Base-by-base conservation (phyloP, 2,888 invertebrate species). In the Dicranocentrus wangi region DNA sequence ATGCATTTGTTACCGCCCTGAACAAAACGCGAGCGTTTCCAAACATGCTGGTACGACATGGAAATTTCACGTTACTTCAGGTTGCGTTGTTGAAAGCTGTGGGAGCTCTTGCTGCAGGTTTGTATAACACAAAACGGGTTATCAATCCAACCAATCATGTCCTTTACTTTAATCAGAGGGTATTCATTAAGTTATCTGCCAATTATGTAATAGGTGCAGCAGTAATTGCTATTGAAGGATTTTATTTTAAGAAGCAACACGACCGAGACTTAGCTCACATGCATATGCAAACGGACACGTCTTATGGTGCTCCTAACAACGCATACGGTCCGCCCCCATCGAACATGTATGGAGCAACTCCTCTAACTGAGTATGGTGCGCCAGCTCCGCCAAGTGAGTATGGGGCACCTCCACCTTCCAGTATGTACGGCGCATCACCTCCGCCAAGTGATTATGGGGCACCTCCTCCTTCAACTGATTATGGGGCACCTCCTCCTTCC, bases 41-140 rank as follows among this genome's bases (percentile, higher is more conserved):
- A 47, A 80, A 72, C 32, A 39, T 51, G 2, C 17, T 84, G n/a
- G 84, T 72, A 8, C n/a, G 21, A 27, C 47, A 82, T 25, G 81
- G 85, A 7, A 85, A 85, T 77, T 85, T 68, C 60, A 85, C 85
- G 1, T 60, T 86, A 13, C 25, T 86, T 15, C 86, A 86, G 72
- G 8, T 79, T 10, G 79, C 70, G 1, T 42, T 85, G 13, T 32
- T 85, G 13, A 68, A 61, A 19, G 83, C 85, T 1, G 63, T 86
- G 7, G 85, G 85, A n/a, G 82, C 80, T 17, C 55, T 86, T 28
- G 73, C 82, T 15, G 73, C 80, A 15, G 86, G 84, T 13, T 58
- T n/a, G n/a, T n/a, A n/a, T n/a, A n/a, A n/a, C n/a, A n/a, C n/a
- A n/a, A n/a, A n/a, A n/a, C n/a, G n/a, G n/a, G n/a, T n/a, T n/a